Evolutionary conservation across 2,888 invertebrate genomes (phyloP), one percentile per base, ranked within the genome.

Genomic region (Pyrrhia umbra): DNA sequence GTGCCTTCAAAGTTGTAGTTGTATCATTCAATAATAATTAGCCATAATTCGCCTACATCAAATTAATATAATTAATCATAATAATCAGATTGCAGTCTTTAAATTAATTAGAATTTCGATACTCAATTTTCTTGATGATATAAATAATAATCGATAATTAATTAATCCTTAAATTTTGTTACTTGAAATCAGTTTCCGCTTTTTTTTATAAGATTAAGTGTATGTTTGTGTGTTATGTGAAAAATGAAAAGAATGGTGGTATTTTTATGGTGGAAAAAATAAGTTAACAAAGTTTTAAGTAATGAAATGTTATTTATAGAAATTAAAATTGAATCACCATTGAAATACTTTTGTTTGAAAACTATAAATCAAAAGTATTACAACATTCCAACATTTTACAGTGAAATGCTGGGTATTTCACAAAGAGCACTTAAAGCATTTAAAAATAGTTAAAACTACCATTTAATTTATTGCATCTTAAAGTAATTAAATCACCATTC

Each of bases 241-340:
- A 39, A 46, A 30, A 34, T 25, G n/a, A 2, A 49, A 76, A 55
- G 42, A 56, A 43, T 42, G 21, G 61, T 66, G 62, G 73, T 72
- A 66, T 21, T 47, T 27, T 25, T 4, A 2, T n/a, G n/a, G n/a
- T n/a, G n/a, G n/a, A n/a, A n/a, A n/a, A n/a, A n/a, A n/a, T n/a
- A n/a, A n/a, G n/a, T n/a, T n/a, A n/a, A n/a, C n/a, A n/a, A n/a
- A n/a, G n/a, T n/a, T n/a, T n/a, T n/a, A n/a, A n/a, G n/a, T n/a
- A n/a, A n/a, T n/a, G n/a, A n/a, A n/a, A n/a, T n/a, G n/a, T n/a
- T n/a, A n/a, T n/a, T n/a, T n/a, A n/a, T n/a, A n/a, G n/a, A n/a
- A n/a, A 23, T 23, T 23, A 23, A 23, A 23, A 23, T 23, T 23
- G 2, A 23, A 23, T 23, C 2, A 6, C 23, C n/a, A n/a, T n/a